These are phyloP conservation scores for Caligus rogercresseyi DNA, from an alignment of 1,140 invertebrate genomes.

Conservation along the genomic window DNA sequence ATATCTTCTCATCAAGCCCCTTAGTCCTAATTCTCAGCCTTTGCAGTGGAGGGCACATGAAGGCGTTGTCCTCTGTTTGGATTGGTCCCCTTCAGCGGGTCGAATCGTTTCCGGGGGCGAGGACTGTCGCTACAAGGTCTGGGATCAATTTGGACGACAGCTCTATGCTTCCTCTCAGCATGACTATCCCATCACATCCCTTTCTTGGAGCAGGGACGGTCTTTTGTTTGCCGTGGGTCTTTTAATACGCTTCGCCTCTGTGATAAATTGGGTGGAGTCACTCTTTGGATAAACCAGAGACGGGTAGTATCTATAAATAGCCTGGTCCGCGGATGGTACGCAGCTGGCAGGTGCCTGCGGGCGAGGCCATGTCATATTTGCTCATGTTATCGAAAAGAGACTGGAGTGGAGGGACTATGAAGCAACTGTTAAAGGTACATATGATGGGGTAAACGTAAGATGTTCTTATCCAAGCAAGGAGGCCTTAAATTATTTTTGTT, in stretches of 20 bases:
- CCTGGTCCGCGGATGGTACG: constrained; percentile 88
- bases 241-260: constrained; percentile 82
- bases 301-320: constrained; percentile 68
- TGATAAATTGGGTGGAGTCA: constrained; percentile 93
- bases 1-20: constrained; percentile 66
- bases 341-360: constrained; percentile 83
- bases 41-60: constrained; percentile 60
- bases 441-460: constrained; percentile 44
- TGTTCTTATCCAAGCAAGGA: background rate
- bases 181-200: constrained; percentile 73
- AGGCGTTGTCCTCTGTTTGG: constrained; percentile 62
- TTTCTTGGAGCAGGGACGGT: constrained; percentile 76
- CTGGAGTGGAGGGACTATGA: constrained; percentile 67
- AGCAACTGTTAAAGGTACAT: constrained; percentile 56
- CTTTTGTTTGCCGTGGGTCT: constrained; percentile 73
- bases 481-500: background rate
- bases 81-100: constrained; percentile 72
- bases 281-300: constrained; percentile 62
- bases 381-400: constrained; percentile 73
- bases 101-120: constrained; percentile 82
- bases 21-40: constrained; percentile 71
- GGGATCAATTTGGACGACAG: constrained; percentile 73
- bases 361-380: constrained; percentile 71
- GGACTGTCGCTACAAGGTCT: constrained; percentile 87
- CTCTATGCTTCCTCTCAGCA: constrained; percentile 61